A percentile compares a stretch with the other conserved stretches of the same genome.
Conservation (phyloP, 2,113 vertebrate genomes). For the Orthonyx spaldingii region DNA sequence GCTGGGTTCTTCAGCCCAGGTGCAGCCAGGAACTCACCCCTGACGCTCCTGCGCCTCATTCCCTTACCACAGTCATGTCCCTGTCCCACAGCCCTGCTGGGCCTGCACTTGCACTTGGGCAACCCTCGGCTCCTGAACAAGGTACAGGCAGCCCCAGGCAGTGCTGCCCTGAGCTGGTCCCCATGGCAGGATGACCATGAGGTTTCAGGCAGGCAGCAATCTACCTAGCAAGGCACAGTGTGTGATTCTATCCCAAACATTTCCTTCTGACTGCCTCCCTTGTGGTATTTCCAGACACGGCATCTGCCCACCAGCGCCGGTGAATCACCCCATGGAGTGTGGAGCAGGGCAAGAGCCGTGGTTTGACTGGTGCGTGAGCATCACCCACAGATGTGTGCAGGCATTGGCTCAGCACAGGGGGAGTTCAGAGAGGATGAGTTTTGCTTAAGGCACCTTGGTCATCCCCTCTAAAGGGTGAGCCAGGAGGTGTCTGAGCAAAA, state of each 20-base stretch:
- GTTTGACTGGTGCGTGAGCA: not conserved
- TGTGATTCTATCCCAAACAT: not conserved
- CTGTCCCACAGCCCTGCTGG: rapidly evolving
- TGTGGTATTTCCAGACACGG: rapidly evolving
- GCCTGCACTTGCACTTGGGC: not conserved
- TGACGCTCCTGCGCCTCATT: not conserved
- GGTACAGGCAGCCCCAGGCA: not conserved
- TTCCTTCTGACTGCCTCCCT: not conserved
- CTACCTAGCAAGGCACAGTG: not conserved
- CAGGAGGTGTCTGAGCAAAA: not conserved
- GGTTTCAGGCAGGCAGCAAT: not conserved
- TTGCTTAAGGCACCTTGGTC: not conserved
- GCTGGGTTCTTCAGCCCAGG: not conserved
- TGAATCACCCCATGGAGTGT: rapidly evolving
- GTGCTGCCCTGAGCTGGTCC: not conserved
- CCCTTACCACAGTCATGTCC: not conserved
- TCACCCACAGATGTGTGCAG: not conserved
- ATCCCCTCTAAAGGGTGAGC: not conserved
- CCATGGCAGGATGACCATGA: rapidly evolving
- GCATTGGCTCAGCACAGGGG: not conserved
- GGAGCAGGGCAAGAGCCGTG: not conserved
- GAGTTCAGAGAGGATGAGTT: not conserved
- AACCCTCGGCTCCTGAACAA: not conserved
- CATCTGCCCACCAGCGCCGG: rapidly evolving
- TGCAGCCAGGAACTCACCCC: not conserved